These are phyloP conservation scores for Ophion obscuratus DNA, from an alignment of 2,888 invertebrate genomes.

Conservation along the genomic window DNA sequence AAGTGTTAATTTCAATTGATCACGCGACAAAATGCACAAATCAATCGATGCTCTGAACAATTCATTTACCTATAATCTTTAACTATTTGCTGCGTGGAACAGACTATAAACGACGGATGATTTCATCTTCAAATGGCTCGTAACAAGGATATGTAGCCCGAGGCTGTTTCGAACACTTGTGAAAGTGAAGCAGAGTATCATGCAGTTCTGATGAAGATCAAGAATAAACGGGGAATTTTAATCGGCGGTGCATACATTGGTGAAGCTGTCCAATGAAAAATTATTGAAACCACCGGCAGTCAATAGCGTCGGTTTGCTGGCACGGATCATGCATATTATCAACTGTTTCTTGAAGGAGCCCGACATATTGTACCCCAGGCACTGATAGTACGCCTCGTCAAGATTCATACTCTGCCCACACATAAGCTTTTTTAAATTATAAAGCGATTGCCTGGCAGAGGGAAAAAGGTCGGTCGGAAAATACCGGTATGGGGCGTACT, in stretches of 20 bases:
- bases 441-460: no score
- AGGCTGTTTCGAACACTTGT: constrained; percentile 38
- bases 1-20: neutral
- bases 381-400: constrained; percentile 39
- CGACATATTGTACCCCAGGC: constrained; percentile 26
- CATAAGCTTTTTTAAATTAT: neutral
- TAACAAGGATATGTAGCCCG: constrained; percentile 35
- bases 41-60: neutral
- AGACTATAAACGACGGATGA: neutral
- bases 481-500: constrained; percentile 18
- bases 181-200: neutral
- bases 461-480: no score
- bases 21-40: neutral
- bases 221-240: no score
- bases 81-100: neutral
- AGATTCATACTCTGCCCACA: constrained; percentile 27
- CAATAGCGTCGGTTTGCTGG: constrained; percentile 54
- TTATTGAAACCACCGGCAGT: constrained; percentile 63
- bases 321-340: constrained; percentile 60
- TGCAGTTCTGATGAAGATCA: no score
- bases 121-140: constrained; percentile 24
- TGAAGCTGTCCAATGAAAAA: constrained; percentile 48
- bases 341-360: constrained; percentile 50
- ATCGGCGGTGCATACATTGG: no score
- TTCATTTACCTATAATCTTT: neutral